These are phyloP conservation scores for Oxyteleia sp. DNA, from an alignment of 2,888 invertebrate genomes.

Conservation along the genomic window DNA sequence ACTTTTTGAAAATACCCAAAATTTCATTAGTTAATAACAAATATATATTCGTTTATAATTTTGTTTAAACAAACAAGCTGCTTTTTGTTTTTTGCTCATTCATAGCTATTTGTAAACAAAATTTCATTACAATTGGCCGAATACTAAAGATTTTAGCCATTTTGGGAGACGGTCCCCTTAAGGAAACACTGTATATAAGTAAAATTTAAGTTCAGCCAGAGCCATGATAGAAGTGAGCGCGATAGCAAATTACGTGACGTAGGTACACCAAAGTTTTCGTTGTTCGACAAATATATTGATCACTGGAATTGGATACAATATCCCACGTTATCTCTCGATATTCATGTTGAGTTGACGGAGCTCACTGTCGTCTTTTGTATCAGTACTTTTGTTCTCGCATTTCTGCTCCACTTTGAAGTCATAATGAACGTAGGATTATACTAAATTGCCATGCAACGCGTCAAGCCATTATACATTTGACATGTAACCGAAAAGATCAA, in stretches of 20 bases:
- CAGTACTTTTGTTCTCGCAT: not conserved
- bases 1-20: no score
- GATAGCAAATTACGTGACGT: not conserved
- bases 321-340: conserved; percentile 2
- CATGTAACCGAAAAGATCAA: conserved; percentile 13
- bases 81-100: no score
- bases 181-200: no score
- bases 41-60: no score
- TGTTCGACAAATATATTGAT: not conserved
- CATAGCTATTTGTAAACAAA: no score
- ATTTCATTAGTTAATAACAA: no score
- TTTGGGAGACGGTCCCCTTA: no score
- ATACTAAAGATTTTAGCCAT: no score
- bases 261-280: not conserved
- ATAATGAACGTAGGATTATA: conserved; percentile 4
- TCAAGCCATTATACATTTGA: conserved; percentile 3
- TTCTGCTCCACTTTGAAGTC: conserved; percentile 10
- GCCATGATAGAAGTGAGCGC: no score
- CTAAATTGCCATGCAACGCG: conserved; percentile 2
- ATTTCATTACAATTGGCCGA: no score
- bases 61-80: no score
- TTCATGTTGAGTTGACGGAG: conserved; percentile 3
- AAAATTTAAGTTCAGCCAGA: no score
- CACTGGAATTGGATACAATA: not conserved
- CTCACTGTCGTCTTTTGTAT: not conserved